A percentile compares a stretch with the other conserved stretches of the same genome.
Conservation (phyloP, 2,113 vertebrate species). For the Empidonax alnorum region DNA sequence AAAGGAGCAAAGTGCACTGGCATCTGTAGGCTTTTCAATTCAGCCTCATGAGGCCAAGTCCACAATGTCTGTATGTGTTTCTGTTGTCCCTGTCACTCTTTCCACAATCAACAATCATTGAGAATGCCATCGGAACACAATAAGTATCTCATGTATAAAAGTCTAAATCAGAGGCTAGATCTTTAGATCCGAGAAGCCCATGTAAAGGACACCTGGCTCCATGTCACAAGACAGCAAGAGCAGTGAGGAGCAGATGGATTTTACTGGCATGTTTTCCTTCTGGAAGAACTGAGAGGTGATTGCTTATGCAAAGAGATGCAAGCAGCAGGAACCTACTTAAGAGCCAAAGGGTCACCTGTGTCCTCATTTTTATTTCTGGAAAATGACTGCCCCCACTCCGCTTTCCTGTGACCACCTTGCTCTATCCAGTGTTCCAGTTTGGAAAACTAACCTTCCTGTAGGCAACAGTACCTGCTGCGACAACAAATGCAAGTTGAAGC, state of each 20-base stretch:
- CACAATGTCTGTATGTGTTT: not conserved
- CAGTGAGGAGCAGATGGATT: not conserved
- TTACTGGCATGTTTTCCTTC: not conserved
- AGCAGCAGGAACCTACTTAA: not conserved
- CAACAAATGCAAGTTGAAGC: not conserved
- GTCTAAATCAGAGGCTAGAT: not conserved
- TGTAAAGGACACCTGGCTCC: not conserved
- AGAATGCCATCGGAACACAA: not conserved
- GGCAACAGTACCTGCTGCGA: not conserved
- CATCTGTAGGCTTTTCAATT: not conserved
- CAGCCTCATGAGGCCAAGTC: not conserved
- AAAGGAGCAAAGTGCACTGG: not conserved
- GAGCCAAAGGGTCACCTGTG: slow-evolving; percentile 1
- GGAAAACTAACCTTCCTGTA: not conserved
- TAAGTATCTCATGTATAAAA: not conserved
- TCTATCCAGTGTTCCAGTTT: not conserved
- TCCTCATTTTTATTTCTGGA: slow-evolving; percentile 27
- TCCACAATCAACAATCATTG: not conserved
- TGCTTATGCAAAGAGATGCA: not conserved
- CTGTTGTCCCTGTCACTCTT: not conserved
- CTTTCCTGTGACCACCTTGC: not conserved
- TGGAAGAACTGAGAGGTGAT: not conserved
- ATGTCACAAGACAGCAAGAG: not conserved
- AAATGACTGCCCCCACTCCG: not conserved
- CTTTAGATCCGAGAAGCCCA: not conserved